These are phyloP conservation scores for Crocodylus rhombifer DNA, from an alignment of 2,797 vertebrate species.

Conservation along the genomic window DNA sequence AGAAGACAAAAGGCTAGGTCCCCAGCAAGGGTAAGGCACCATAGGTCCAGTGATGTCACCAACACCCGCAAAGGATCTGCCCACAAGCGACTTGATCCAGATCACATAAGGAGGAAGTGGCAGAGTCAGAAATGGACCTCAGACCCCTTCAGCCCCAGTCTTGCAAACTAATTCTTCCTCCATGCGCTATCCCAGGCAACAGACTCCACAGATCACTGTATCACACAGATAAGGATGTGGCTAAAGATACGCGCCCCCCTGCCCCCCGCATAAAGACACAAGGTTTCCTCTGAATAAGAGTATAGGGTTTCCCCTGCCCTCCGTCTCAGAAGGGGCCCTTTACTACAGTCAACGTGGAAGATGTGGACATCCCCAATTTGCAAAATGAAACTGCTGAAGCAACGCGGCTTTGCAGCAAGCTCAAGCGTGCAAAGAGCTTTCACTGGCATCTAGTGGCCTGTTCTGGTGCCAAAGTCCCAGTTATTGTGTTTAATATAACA, in stretches of 20 bases:
- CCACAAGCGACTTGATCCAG: neutral
- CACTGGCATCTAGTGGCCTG: conserved; percentile 66
- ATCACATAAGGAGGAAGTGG: neutral
- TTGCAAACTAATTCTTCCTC: neutral
- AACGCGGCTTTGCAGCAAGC: neutral
- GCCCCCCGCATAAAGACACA: neutral
- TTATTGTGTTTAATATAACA: neutral
- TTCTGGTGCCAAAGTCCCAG: neutral
- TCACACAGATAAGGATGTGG: neutral
- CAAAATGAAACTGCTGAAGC: neutral
- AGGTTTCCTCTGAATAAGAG: neutral
- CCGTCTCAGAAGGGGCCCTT: neutral
- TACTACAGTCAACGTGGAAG: neutral
- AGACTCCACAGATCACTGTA: neutral
- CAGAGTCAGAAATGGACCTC: neutral
- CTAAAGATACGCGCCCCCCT: neutral
- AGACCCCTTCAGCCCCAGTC: neutral
- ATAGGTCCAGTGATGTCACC: neutral
- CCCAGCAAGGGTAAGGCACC: neutral
- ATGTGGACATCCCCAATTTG: neutral
- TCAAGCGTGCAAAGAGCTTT: conserved; percentile 22
- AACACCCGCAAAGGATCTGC: neutral
- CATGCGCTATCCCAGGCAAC: neutral
- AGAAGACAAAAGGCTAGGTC: neutral
- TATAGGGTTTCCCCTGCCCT: neutral